Evolutionary conservation across 1,140 invertebrate genomes (phyloP).

Genomic region (Fopius arisanus): DNA sequence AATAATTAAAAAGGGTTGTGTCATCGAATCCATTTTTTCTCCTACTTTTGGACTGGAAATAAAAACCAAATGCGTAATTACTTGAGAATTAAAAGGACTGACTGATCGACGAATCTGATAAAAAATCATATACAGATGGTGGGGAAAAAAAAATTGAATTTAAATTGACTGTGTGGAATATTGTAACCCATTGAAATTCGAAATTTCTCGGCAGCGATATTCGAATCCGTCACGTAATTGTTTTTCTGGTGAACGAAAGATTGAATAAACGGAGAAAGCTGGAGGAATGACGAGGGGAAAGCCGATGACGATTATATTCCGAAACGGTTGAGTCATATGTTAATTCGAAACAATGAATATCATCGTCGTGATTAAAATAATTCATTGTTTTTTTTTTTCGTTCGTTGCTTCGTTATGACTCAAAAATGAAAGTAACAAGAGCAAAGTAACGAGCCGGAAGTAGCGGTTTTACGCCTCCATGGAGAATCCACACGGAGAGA

Average conservation of each 20-base stretch:
- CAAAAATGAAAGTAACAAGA: not conserved
- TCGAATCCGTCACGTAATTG: not conserved
- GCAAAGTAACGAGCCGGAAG: not conserved
- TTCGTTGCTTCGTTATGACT: too few species aligned
- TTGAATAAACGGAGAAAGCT: not conserved
- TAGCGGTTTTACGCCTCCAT: not conserved
- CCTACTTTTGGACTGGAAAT: too few species aligned
- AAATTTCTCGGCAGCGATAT: too few species aligned
- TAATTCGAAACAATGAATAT: conserved; percentile 15
- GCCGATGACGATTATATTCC: conserved; percentile 6
- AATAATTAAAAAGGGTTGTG: too few species aligned
- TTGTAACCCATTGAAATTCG: too few species aligned
- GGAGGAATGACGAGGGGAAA: conserved; percentile 13
- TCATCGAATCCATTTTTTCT: too few species aligned
- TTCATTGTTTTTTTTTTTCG: not conserved
- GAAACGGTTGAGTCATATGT: not conserved
- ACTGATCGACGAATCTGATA: too few species aligned
- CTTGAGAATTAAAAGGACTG: too few species aligned
- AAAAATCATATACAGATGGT: too few species aligned
- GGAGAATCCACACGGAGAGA: not conserved
- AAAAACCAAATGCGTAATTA: too few species aligned
- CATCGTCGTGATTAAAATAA: conserved; percentile 2
- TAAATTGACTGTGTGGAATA: too few species aligned
- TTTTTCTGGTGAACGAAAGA: not conserved
- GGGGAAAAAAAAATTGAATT: too few species aligned